Evolutionary conservation across 2,113 vertebrate species (phyloP), one percentile per base, ranked within the genome.

Genomic region (Coturnix japonica): DNA sequence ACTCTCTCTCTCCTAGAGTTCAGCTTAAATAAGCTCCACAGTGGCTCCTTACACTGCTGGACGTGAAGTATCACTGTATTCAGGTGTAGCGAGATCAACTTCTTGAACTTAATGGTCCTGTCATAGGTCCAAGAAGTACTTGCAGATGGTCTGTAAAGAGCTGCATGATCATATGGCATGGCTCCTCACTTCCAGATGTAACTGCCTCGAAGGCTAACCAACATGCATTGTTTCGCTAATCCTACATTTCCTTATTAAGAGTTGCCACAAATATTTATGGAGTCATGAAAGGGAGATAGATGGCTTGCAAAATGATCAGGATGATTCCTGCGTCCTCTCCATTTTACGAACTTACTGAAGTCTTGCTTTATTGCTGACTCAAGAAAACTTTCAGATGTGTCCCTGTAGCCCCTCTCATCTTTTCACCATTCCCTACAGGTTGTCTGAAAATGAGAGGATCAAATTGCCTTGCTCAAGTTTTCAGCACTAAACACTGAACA

Each of bases 191-290:
- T 85, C 80, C 95, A 96, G 90, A 91, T 93, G 91, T 60, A 74
- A 39, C 60, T 43, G 82, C 65, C 91, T 95, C 56, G 47, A 85
- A 91, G 69, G 65, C 76, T 78, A 90, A 93, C 57, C 76, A 69
- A 64, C 64, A 53, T 2, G 31, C 69, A 60, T 61, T 93, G 73
- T 83, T 93, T 75, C 10, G 8, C 67, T 93, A 94, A 92, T 87
- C 87, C 71, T 92, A 94, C 91, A 89, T 92, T 96, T 95, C 92
- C 87, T 91, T 91, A 94, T 95, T 91, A 94, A 95, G 67, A 92
- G 33, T 26, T 56, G 85, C 57, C 71, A 91, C 87, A 82, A 67
- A 73, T 37, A 87, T 94, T 91, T 95, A 95, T 85, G 89, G 67
- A 85, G 87, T 92, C 87, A 75, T 94, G 92, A 95, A 95, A 94